A percentile compares a stretch with the other conserved stretches of the same genome.
phyloP scores from a whole-genome alignment of 1,140 invertebrate species.

The Ips nitidus region DNA sequence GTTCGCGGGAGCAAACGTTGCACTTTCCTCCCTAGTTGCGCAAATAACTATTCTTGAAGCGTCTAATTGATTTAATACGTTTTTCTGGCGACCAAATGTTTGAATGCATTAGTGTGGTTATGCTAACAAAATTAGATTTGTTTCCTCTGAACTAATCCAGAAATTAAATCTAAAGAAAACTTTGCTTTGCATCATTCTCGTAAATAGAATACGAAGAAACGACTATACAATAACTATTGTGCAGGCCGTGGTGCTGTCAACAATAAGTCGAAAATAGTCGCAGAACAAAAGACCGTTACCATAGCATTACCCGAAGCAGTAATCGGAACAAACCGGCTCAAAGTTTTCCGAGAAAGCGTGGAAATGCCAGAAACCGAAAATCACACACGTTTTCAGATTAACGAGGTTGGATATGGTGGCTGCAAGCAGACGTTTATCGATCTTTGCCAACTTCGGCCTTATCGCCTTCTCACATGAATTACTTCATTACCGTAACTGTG shows the following conservation, averaged over 20 bases:
- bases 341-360: conserved; percentile 18
- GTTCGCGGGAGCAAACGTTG: too few species aligned
- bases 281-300: conserved; percentile 6
- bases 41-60: too few species aligned
- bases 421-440: conserved; percentile 29
- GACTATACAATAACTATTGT: background rate
- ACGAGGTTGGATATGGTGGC: conserved; percentile 23
- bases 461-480: conserved; percentile 38
- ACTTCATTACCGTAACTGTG: conserved; percentile 30
- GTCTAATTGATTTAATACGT: too few species aligned
- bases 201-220: too few species aligned
- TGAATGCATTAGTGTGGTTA: too few species aligned
- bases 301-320: background rate
- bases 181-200: conserved; percentile 6
- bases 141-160: too few species aligned
- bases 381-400: conserved; percentile 27
- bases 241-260: background rate
- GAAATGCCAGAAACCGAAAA: conserved; percentile 27
- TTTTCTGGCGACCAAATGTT: too few species aligned
- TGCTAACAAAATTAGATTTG: too few species aligned
- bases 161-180: too few species aligned
- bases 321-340: conserved; percentile 3
- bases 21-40: too few species aligned
- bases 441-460: conserved; percentile 26
- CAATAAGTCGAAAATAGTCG: conserved; percentile 8